phyloP scores from a whole-genome alignment of 2,888 invertebrate genomes.

The Acheta domesticus region DNA sequence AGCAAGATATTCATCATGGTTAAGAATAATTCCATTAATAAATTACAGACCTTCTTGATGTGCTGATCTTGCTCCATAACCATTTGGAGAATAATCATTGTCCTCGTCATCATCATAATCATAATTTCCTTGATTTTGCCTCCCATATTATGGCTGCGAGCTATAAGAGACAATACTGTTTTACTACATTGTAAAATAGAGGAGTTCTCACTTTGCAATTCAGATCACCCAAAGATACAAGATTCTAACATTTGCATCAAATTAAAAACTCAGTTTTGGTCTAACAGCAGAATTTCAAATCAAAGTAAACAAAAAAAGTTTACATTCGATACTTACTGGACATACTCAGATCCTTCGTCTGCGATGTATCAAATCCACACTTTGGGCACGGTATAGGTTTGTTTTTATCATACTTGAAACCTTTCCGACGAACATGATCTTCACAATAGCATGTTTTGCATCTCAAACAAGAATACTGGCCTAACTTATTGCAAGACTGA shows the following conservation, averaged over 20 bases:
- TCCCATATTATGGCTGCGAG: conserved; percentile 82
- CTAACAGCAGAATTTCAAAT: too few species aligned
- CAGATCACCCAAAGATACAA: neutral
- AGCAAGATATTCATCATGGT: too few species aligned
- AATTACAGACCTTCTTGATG: too few species aligned
- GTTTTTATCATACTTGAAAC: conserved; percentile 81
- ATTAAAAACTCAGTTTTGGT: too few species aligned
- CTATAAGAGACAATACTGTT: conserved; percentile 49
- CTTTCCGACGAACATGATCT: conserved; percentile 90
- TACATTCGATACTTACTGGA: conserved; percentile 64
- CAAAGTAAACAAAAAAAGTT: too few species aligned
- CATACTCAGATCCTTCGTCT: conserved; percentile 93
- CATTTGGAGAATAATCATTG: conserved; percentile 39
- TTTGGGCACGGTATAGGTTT: conserved; percentile 88
- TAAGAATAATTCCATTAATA: too few species aligned
- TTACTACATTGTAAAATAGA: too few species aligned
- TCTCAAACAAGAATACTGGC: conserved; percentile 91
- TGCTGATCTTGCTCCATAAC: conserved; percentile 29
- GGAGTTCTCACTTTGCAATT: too few species aligned
- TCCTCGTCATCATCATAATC: conserved; percentile 65
- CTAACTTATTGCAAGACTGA: conserved; percentile 89
- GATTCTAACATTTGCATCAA: neutral
- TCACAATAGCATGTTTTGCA: conserved; percentile 97
- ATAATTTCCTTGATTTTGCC: conserved; percentile 65
- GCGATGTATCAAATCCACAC: conserved; percentile 87